Percentiles rank a stretch among this genome's conserved stretches.
phyloP scores from a whole-genome alignment of 35 echinoderm and acorn worm species.

The Anneissia japonica region DNA sequence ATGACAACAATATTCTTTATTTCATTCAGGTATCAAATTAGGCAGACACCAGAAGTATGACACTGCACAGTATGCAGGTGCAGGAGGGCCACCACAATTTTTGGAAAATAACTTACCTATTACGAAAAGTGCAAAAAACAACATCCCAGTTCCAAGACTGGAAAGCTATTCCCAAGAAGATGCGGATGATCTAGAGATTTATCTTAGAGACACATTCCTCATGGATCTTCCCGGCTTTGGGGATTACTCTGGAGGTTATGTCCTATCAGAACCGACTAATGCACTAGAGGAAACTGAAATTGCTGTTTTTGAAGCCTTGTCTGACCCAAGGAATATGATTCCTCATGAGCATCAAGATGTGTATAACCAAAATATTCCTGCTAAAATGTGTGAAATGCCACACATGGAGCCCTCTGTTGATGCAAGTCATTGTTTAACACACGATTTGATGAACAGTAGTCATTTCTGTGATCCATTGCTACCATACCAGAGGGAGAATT shows the following conservation, averaged over 20 bases:
- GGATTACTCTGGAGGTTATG: background rate
- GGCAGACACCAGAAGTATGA: slow-evolving; percentile 56
- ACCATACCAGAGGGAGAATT: background rate
- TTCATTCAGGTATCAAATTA: slow-evolving; percentile 44
- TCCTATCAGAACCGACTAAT: background rate
- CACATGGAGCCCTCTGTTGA: background rate
- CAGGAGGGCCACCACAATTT: background rate
- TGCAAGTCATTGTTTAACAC: too few species aligned
- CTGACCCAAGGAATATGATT: background rate
- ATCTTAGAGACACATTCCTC: background rate
- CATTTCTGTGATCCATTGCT: background rate
- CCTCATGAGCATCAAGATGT: background rate
- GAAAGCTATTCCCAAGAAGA: background rate
- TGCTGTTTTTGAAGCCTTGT: background rate
- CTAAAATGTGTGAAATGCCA: background rate
- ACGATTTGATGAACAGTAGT: background rate
- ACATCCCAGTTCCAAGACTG: background rate
- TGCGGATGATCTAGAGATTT: background rate
- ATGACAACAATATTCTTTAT: background rate
- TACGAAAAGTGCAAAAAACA: background rate
- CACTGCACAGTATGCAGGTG: background rate
- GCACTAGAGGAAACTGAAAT: background rate
- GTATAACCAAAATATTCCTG: background rate
- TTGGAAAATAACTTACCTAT: background rate
- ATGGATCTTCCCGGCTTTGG: background rate